A percentile compares a stretch with the other conserved stretches of the same genome.
Evolutionary conservation across 1,140 invertebrate species (phyloP).

Genomic region (Agrypnia vestita): DNA sequence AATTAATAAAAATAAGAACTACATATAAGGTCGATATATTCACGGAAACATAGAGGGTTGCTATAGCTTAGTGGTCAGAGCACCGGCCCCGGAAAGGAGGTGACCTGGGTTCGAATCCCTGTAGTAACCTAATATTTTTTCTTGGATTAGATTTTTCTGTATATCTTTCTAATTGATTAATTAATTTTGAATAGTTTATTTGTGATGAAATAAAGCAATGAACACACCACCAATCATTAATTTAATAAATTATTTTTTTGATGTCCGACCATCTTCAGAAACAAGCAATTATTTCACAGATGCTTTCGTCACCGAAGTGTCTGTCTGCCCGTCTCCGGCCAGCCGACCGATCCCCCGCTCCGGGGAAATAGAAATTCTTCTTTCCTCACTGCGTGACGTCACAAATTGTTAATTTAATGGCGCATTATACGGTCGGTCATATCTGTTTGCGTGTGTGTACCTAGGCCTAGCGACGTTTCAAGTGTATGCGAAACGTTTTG

Average conservation of each 20-base stretch:
- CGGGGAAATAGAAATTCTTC: conserved; percentile 28
- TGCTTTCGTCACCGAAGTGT: conserved; percentile 10
- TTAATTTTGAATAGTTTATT: no score
- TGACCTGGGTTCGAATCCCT: no score
- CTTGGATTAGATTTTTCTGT: no score
- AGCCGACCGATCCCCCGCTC: not conserved
- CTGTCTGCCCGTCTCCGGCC: not conserved
- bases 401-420: conserved; percentile 40
- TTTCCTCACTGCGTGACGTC: conserved; percentile 24
- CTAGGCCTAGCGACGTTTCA: not conserved
- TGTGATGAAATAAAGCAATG: no score
- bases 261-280: not conserved
- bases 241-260: not conserved
- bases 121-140: no score
- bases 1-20: no score
- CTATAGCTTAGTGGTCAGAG: no score
- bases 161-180: no score
- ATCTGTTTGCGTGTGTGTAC: not conserved
- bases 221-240: no score
- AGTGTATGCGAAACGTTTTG: conserved; percentile 18
- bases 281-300: not conserved
- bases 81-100: no score
- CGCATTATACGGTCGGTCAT: not conserved
- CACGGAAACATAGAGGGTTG: no score
- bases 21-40: no score